Evolutionary conservation across 2,113 vertebrate species (phyloP), one percentile per base, ranked within the genome.

Genomic region (Lophius piscatorius): DNA sequence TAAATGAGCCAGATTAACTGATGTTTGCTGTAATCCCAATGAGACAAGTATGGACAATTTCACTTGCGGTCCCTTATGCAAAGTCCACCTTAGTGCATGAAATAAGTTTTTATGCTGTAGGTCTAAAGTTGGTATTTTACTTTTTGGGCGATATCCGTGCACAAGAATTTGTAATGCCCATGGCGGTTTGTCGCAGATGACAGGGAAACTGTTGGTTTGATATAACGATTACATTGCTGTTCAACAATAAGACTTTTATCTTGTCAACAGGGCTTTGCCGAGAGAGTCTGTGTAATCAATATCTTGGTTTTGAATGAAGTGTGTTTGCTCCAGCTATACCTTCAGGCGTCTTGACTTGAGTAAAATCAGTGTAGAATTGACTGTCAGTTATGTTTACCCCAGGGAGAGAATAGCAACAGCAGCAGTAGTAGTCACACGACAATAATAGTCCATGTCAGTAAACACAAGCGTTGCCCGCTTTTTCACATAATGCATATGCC

Each of bases 371-470:
- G 41, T 56, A 51, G 57, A 70, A 73, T 82, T 41, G 49, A 39
- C 63, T 63, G 50, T 80, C 52, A 81, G 74, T 87, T 81, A 54
- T 79, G 76, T 84, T 84, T 78, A 68, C 70, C 39, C 46, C 40
- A 39, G 70, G 50, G 63, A 71, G 67, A 40, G 21, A 40, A 52
- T 28, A 48, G 51, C 42, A 50, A 68, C 24, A 38, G 51, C 9
- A 3, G 29, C 29, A 31, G 6, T 31, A 23, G n/a, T 42, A n/a
- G n/a, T 23, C 14, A 20, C 60, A 39, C 20, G 35, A 57, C 57
- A 48, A 52, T 35, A n/a, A 44, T 63, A 46, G 14, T 24, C 23
- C 7, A 28, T 63, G 55, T 76, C 55, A 33, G 21, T 26, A 50
- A 64, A 71, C 49, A 46, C 36, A 52, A 38, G 24, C 36, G 31